Percentiles rank a stretch among this genome's conserved stretches.
Evolutionary conservation across 2,888 invertebrate genomes (phyloP).

Genomic region (Eumerus sabulonum): DNA sequence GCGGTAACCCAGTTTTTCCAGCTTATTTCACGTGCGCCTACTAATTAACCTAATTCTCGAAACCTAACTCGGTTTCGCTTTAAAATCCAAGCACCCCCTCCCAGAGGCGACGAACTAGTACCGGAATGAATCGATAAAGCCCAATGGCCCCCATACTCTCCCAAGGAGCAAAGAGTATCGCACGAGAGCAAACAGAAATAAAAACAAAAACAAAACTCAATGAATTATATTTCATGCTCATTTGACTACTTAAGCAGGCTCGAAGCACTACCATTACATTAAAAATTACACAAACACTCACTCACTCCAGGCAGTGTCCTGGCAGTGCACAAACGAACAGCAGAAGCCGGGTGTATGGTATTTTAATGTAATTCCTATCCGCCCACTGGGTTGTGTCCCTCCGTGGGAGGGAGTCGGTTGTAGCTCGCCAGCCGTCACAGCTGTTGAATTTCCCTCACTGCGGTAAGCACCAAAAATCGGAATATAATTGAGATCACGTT

Average conservation of each 20-base stretch:
- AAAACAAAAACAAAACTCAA: constrained; percentile 2
- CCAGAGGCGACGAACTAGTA: too few species aligned
- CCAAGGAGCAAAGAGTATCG: too few species aligned
- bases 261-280: constrained; percentile 24
- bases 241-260: constrained; percentile 54
- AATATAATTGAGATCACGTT: constrained; percentile 57
- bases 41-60: too few species aligned
- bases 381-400: too few species aligned
- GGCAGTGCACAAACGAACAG: constrained; percentile 12
- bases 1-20: too few species aligned
- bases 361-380: constrained; percentile 59
- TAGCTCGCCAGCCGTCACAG: constrained; percentile 44
- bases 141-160: constrained; percentile 24
- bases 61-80: background rate
- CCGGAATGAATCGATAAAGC: constrained; percentile 41
- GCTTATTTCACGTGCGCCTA: too few species aligned
- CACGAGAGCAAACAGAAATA: too few species aligned
- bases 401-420: background rate
- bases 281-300: constrained; percentile 7
- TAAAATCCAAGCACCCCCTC: constrained; percentile 11
- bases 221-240: constrained; percentile 54
- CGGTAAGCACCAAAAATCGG: constrained; percentile 45
- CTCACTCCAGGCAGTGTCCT: constrained; percentile 7
- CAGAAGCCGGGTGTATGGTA: constrained; percentile 20
- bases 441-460: constrained; percentile 56